Conservation (phyloP, 2,888 invertebrate species). For the Physocephala rufipes region DNA sequence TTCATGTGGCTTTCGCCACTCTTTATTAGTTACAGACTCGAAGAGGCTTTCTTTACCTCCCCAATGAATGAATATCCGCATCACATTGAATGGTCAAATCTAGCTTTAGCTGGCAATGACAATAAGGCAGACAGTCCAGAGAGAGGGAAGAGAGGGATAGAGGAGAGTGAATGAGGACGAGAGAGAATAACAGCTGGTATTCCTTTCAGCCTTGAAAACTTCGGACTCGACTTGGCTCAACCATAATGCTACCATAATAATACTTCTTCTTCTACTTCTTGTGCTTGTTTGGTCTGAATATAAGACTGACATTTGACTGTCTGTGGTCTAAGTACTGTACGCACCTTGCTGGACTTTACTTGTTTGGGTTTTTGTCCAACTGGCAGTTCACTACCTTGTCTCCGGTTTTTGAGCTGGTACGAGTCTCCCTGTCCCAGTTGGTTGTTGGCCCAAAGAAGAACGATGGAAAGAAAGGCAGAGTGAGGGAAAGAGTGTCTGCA, state of each 20-base stretch:
- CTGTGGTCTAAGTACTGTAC: too few relatives aligned
- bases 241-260: too few relatives aligned
- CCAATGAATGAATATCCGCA: too few relatives aligned
- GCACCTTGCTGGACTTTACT: constrained; percentile 14
- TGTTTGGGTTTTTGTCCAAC: constrained; percentile 19
- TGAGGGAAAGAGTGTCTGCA: too few relatives aligned
- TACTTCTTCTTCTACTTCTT: not conserved
- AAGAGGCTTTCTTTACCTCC: too few relatives aligned
- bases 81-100: too few relatives aligned
- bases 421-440: not conserved
- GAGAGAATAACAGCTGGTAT: too few relatives aligned
- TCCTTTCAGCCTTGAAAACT: constrained; percentile 8
- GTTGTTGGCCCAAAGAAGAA: too few relatives aligned
- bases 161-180: too few relatives aligned
- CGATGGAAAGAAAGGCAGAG: too few relatives aligned
- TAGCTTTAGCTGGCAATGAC: not conserved
- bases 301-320: too few relatives aligned
- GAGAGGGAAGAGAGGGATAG: too few relatives aligned
- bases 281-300: not conserved
- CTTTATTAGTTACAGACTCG: not conserved
- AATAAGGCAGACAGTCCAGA: not conserved
- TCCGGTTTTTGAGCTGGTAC: not conserved
- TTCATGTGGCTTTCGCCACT: constrained; percentile 4
- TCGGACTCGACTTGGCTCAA: constrained; percentile 6
- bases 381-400: constrained; percentile 28